These are phyloP conservation scores for Drosophila pullipes DNA, from an alignment of 2,888 invertebrate genomes.

Conservation along the genomic window DNA sequence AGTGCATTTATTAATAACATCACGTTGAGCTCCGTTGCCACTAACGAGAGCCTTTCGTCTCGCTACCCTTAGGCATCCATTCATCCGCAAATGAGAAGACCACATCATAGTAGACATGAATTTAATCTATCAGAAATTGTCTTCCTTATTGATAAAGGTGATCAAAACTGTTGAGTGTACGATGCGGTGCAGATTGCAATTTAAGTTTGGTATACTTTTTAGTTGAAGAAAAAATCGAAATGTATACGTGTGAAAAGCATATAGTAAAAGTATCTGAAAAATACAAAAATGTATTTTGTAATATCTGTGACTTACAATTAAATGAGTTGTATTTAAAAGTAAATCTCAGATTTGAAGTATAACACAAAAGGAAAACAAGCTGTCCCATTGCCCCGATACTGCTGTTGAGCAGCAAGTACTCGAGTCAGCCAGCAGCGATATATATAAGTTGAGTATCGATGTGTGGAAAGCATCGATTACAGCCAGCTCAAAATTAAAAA, in stretches of 20 bases:
- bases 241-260: too few relatives aligned
- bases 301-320: background rate
- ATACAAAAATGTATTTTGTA: background rate
- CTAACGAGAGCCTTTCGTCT: background rate
- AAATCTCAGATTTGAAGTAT: background rate
- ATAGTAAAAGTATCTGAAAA: background rate
- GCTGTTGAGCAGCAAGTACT: background rate
- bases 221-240: background rate
- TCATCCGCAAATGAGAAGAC: background rate
- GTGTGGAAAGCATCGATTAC: background rate
- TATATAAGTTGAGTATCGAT: background rate
- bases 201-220: background rate
- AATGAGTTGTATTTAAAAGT: background rate
- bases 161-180: background rate
- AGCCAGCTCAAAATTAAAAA: background rate
- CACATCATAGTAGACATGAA: background rate
- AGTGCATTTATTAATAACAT: conserved; percentile 79
- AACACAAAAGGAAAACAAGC: too few relatives aligned
- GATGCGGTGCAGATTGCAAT: background rate
- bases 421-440: background rate
- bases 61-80: background rate
- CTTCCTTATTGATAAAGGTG: conserved; percentile 8
- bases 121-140: background rate
- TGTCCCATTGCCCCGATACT: too few relatives aligned
- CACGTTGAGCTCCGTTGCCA: conserved; percentile 27